Conservation (phyloP, 2,113 vertebrate genomes). For the Charina bottae region DNA sequence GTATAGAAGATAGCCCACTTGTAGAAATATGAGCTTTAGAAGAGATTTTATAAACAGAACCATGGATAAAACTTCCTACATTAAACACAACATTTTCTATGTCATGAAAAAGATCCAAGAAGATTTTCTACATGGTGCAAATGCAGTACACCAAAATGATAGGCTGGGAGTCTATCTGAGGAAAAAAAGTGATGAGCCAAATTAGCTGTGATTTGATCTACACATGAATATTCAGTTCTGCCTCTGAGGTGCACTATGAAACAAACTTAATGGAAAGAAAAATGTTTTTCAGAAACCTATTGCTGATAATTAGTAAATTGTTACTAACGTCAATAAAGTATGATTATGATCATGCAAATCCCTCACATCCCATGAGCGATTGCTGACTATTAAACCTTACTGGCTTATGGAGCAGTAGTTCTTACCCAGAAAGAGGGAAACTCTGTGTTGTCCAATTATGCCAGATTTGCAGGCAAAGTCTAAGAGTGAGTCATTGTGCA, state of each 20-base stretch:
- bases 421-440: background rate
- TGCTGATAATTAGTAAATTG: slow-evolving; percentile 59
- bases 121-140: slow-evolving; percentile 46
- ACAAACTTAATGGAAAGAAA: slow-evolving; percentile 61
- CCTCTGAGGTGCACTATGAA: slow-evolving; percentile 56
- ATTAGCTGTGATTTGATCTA: slow-evolving; percentile 59
- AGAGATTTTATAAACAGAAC: background rate
- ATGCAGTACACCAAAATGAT: slow-evolving; percentile 41
- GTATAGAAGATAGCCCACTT: background rate
- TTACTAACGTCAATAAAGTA: slow-evolving; percentile 52
- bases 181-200: slow-evolving; percentile 44
- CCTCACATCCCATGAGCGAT: background rate
- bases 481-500: background rate
- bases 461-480: background rate
- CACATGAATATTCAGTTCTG: slow-evolving; percentile 59
- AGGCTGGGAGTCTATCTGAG: slow-evolving; percentile 14
- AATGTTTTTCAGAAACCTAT: slow-evolving; percentile 51
- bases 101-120: slow-evolving; percentile 38
- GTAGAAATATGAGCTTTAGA: background rate
- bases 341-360: slow-evolving; percentile 9
- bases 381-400: background rate
- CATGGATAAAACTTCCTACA: background rate
- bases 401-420: background rate
- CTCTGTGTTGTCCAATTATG: background rate
- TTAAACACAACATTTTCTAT: background rate